Evolutionary conservation across 2,113 vertebrate genomes (phyloP), one percentile per base, ranked within the genome.

Genomic region (Lophura nycthemera): DNA sequence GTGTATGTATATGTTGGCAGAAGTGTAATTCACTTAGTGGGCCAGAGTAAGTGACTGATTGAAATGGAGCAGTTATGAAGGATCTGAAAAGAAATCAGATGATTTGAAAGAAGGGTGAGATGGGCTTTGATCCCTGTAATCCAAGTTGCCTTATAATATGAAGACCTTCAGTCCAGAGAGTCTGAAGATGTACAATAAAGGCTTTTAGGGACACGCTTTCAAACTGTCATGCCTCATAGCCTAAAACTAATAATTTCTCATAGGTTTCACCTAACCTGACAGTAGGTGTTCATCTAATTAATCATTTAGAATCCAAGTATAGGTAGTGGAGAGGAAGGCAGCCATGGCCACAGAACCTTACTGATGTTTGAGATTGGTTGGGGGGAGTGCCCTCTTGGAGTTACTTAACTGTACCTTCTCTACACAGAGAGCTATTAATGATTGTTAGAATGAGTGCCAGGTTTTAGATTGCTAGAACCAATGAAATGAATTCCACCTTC

Each of bases 21-120:
- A 82, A 69, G 21, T 29, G 48, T 65, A 71, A 83, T 83, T 81
- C 93, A 18, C 40, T 94, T 67, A 75, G 54, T 78, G 80, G 89
- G 86, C 88, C 43, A 86, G 73, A 93, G 43, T 56, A 88, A 89
- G 38, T 83, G 66, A 5, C 22, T 56, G 50, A 50, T 25, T 74
- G 60, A 70, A 92, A 87, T 24, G 43, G 30, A 14, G 77, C 75
- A 83, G 81, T 72, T 86, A 25, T 30, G 43, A 82, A 93, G 82
- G n/a, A 74, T 80, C 73, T 47, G 65, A 40, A 61, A 88, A 80
- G 45, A 32, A 92, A 50, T 11, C 45, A 32, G 69, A 3, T 10
- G 17, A 38, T 54, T 8, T 24, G 32, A 69, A 93, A 73, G 54
- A n/a, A 52, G 48, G 40, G 32, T 47, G 27, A 84, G 78, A 65